These are phyloP conservation scores for Sesamia nonagrioides DNA, from an alignment of 1,140 invertebrate species.

Conservation along the genomic window DNA sequence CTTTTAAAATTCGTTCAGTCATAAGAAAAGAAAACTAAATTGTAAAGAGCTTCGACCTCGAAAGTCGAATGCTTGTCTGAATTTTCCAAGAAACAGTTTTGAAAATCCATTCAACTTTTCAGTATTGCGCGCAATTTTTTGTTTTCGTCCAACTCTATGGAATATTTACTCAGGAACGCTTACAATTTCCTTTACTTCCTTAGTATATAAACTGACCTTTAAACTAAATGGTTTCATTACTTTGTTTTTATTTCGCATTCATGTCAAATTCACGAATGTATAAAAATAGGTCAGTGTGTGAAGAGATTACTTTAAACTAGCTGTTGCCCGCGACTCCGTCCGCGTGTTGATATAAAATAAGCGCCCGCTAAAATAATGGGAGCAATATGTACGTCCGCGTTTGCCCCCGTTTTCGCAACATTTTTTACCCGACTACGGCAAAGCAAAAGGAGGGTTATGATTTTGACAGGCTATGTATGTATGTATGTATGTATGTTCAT, in stretches of 20 bases:
- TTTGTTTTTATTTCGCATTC: constrained; percentile 23
- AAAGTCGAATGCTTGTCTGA: constrained; percentile 19
- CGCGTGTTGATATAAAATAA: no score
- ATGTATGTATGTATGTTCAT: no score
- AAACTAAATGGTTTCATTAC: neutral
- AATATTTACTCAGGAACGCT: constrained; percentile 7
- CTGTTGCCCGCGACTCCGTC: no score
- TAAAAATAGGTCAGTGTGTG: constrained; percentile 17
- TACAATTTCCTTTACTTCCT: neutral
- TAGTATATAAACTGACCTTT: neutral
- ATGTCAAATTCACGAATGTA: constrained; percentile 10
- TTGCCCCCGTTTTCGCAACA: no score
- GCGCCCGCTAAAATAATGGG: no score
- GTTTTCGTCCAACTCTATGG: constrained; percentile 21
- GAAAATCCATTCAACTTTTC: constrained; percentile 29
- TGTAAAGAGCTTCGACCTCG: constrained; percentile 10
- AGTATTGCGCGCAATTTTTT: constrained; percentile 12
- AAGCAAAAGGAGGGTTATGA: no score
- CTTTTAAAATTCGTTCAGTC: neutral
- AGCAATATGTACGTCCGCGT: no score
- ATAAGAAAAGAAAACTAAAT: neutral
- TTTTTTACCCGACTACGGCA: no score
- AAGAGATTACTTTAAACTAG: neutral
- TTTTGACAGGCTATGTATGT: no score
- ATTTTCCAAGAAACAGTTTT: constrained; percentile 1